Evolutionary conservation across 2,797 vertebrate genomes (phyloP).

Genomic region (Cyclura pinguis): DNA sequence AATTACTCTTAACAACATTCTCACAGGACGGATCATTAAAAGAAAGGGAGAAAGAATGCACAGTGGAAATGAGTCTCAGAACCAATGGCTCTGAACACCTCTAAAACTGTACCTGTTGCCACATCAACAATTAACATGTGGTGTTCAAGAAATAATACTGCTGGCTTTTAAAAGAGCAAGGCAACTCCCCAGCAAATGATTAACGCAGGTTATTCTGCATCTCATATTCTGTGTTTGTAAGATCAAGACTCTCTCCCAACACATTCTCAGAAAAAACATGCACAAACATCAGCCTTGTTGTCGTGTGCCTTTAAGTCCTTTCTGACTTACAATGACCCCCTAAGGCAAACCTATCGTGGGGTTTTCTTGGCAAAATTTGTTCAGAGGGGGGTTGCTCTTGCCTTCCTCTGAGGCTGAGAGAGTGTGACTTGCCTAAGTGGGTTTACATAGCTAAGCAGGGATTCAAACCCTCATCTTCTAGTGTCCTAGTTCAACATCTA

Average conservation of each 20-base stretch:
- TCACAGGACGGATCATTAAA: not conserved
- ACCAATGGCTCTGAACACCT: not conserved
- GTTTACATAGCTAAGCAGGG: no score
- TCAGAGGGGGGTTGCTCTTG: no score
- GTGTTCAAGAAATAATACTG: not conserved
- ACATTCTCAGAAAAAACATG: not conserved
- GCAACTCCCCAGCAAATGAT: slow-evolving; percentile 15
- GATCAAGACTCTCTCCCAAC: not conserved
- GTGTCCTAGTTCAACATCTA: no score
- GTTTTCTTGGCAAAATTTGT: no score
- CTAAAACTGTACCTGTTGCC: not conserved
- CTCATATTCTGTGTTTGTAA: not conserved
- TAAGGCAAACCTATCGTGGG: no score
- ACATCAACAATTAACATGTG: rapidly evolving
- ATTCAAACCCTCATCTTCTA: no score
- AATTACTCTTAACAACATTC: not conserved
- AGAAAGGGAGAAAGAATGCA: not conserved
- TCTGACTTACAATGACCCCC: no score
- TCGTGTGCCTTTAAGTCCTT: no score
- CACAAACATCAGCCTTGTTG: not conserved
- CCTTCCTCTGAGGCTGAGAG: no score
- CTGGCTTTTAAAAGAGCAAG: not conserved
- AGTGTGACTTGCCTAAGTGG: no score
- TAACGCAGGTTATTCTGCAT: not conserved
- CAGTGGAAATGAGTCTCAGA: rapidly evolving